A percentile compares a stretch with the other conserved stretches of the same genome.
Evolutionary conservation across 1,140 invertebrate genomes (phyloP).

Genomic region (Drosophila willistoni): DNA sequence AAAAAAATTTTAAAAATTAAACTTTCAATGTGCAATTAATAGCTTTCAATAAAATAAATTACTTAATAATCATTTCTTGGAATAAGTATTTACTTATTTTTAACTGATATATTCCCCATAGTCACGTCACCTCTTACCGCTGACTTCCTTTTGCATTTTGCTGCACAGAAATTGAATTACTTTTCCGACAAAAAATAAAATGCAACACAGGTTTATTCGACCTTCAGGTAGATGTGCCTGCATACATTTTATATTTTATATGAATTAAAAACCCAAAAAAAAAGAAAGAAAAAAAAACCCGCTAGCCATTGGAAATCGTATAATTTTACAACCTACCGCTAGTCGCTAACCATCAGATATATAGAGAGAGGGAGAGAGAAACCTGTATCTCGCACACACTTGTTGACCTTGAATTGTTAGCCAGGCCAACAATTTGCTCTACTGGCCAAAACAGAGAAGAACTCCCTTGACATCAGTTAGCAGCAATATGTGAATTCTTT

Average conservation of each 20-base stretch:
- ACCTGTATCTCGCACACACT: slow-evolving; percentile 46
- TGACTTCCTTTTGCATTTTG: slow-evolving; percentile 2
- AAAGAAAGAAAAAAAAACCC: too few species aligned
- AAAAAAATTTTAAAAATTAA: too few species aligned
- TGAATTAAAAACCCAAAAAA: slow-evolving; percentile 48
- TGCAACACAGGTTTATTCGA: slow-evolving; percentile 27
- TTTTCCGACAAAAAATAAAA: slow-evolving; percentile 10
- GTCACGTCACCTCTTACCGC: not conserved
- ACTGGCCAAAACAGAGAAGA: slow-evolving; percentile 46
- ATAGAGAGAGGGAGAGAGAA: slow-evolving; percentile 20
- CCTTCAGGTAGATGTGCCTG: slow-evolving; percentile 26
- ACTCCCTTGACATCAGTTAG: slow-evolving; percentile 26
- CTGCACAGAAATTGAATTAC: slow-evolving; percentile 3
- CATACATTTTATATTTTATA: slow-evolving; percentile 1
- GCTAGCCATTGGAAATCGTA: slow-evolving; percentile 38
- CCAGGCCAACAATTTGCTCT: slow-evolving; percentile 32
- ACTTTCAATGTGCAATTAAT: too few species aligned
- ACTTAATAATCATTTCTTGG: too few species aligned
- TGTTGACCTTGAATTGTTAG: slow-evolving; percentile 44
- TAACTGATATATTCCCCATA: too few species aligned
- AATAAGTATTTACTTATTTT: too few species aligned
- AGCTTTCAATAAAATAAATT: too few species aligned
- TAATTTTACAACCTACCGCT: slow-evolving; percentile 14
- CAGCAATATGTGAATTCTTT: slow-evolving; percentile 47
- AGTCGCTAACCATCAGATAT: slow-evolving; percentile 4